Evolutionary conservation across 2,888 invertebrate species (phyloP), one percentile per base, ranked within the genome.

Genomic region (Belgica antarctica): DNA sequence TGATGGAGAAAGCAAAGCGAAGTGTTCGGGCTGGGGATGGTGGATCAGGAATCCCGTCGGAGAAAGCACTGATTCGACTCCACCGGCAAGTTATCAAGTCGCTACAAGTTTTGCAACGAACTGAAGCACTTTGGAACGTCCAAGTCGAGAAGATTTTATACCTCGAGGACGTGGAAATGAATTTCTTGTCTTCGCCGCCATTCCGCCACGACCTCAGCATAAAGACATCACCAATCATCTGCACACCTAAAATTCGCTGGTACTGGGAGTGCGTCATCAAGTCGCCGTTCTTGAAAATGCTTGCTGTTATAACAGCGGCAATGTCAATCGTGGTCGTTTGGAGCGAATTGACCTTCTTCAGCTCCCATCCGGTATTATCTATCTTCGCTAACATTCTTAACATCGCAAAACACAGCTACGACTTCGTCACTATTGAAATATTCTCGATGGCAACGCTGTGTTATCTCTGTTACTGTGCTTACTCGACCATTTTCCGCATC

Each of bases 341-440:
- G 97, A 98, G 97, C 0, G 99, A 99, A 82, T 88, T 98, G 75
- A 96, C 98, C 1, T 99, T 99, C 82, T 99, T 99, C 82, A 90
- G 91, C 77, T 89, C 90, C 75, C 82, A 85, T 24, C 98, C 98
- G 0, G 94, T 96, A 22, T 83, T 99, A 1, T 98, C 98, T 1
- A 86, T 99, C 73, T 98, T 99, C 80, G 99, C 99, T n/a, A 87
- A 90, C 73, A 90, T 98, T 75, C 88, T 98, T 24, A 88, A 90
- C 75, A 82, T 89, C 41, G 93, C 96, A 12, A 89, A 87, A 75
- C 79, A 81, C 12, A 87, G 86, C 73, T 93, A 95, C 76, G 94
- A 96, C 79, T 99, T 99, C 81, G 87, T 93, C 71, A 90, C 92
- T 71, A 96, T 99, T 76, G 96, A 98, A 85, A 91, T 94, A 12